These are phyloP conservation scores for Diabrotica undecimpunctata DNA, from an alignment of 1,140 invertebrate genomes.

Conservation along the genomic window DNA sequence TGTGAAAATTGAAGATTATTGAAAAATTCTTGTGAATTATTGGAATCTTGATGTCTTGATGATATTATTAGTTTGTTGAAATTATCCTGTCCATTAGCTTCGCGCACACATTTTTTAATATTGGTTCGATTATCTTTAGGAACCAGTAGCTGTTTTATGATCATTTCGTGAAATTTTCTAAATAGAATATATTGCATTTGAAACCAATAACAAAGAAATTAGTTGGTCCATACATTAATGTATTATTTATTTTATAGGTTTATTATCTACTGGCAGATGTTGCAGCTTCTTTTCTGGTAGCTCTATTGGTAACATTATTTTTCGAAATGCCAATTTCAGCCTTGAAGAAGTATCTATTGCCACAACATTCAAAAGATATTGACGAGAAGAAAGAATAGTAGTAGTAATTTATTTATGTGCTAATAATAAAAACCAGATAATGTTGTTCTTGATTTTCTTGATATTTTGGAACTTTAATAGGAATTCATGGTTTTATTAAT, in stretches of 20 bases:
- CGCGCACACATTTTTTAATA: too few species aligned
- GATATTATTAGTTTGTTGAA: too few species aligned
- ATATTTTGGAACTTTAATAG: too few species aligned
- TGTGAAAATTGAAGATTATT: too few species aligned
- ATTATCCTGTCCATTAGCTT: too few species aligned
- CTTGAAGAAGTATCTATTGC: conserved; percentile 23
- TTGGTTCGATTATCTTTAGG: too few species aligned
- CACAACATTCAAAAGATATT: neutral
- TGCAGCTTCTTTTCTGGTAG: conserved; percentile 8
- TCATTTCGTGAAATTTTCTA: too few species aligned
- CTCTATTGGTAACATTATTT: conserved; percentile 18
- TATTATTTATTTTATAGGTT: conserved; percentile 17
- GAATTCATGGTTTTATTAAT: too few species aligned
- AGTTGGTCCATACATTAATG: neutral
- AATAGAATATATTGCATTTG: neutral
- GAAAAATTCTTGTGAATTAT: too few species aligned
- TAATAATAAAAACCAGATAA: neutral
- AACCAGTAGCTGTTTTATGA: too few species aligned
- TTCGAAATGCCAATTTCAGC: conserved; percentile 30
- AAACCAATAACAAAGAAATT: neutral
- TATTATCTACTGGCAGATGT: conserved; percentile 11
- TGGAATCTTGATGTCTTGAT: too few species aligned
- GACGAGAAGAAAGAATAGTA: neutral
- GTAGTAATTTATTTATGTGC: neutral
- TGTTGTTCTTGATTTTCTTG: neutral